Percentiles rank a stretch among this genome's conserved stretches.
Conservation (phyloP, 1,140 invertebrate genomes). For the Coelopa frigida region DNA sequence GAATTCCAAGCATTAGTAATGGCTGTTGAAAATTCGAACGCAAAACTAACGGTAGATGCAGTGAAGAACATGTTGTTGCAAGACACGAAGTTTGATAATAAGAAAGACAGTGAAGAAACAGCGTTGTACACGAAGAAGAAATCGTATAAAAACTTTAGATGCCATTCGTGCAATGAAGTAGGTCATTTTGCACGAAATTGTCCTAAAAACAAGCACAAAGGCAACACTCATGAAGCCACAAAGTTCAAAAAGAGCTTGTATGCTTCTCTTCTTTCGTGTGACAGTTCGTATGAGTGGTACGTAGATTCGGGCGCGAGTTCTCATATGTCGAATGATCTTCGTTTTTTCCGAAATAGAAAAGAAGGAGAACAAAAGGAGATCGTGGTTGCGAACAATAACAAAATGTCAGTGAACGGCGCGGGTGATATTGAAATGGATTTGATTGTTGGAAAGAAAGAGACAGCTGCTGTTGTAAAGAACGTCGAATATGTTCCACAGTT, state of each 20-base stretch:
- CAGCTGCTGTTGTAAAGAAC: background rate
- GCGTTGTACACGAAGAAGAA: too few relatives aligned
- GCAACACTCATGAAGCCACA: too few relatives aligned
- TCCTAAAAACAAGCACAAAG: background rate
- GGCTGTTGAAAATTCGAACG: slow-evolving; percentile 19
- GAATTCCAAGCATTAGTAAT: slow-evolving; percentile 10
- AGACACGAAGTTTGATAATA: slow-evolving; percentile 24
- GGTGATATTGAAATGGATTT: slow-evolving; percentile 2
- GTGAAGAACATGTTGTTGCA: slow-evolving; percentile 36
- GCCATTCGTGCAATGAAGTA: background rate
- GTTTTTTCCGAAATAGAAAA: background rate
- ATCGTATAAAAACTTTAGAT: background rate
- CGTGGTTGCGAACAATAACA: slow-evolving; percentile 9
- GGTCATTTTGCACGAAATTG: slow-evolving; percentile 1
- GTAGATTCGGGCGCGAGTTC: slow-evolving; percentile 3
- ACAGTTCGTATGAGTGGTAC: background rate
- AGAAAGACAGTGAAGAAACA: too few relatives aligned
- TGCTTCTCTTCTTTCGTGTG: background rate
- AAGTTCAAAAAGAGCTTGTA: background rate
- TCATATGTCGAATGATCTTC: background rate
- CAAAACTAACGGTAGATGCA: slow-evolving; percentile 25
- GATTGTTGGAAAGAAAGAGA: background rate
- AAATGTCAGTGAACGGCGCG: slow-evolving; percentile 6
- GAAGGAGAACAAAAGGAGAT: slow-evolving; percentile 7
- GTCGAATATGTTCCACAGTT: slow-evolving; percentile 10